phyloP scores from a whole-genome alignment of 2,888 invertebrate genomes.

The Oxystoma pomonae region DNA sequence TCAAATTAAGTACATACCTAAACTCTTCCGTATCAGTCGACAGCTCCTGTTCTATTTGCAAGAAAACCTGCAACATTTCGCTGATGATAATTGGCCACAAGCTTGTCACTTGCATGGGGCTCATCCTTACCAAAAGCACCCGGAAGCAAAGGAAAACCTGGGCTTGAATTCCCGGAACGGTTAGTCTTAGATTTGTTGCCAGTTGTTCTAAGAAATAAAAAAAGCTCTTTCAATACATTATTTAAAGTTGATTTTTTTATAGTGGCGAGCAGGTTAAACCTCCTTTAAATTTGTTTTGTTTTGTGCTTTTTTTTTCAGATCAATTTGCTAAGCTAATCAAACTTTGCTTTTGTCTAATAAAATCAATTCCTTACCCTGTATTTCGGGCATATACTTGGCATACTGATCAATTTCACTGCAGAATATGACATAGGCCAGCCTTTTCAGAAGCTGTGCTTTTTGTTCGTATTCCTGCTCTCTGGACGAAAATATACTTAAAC shows the following conservation, averaged over 20 bases:
- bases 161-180: conserved; percentile 72
- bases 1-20: conserved; percentile 54
- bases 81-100: conserved; percentile 90
- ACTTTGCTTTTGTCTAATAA: too few relatives aligned
- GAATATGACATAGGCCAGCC: conserved; percentile 79
- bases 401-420: conserved; percentile 86
- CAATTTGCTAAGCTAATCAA: too few relatives aligned
- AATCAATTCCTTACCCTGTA: conserved; percentile 62
- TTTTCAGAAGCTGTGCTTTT: conserved; percentile 72
- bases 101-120: conserved; percentile 78
- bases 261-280: too few relatives aligned
- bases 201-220: conserved; percentile 75
- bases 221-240: too few relatives aligned
- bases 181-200: conserved; percentile 74
- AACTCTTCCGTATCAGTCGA: conserved; percentile 71
- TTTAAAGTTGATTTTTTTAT: too few relatives aligned
- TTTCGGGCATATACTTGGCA: conserved; percentile 82
- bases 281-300: too few relatives aligned
- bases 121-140: conserved; percentile 78
- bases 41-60: conserved; percentile 82
- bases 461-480: conserved; percentile 82
- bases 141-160: conserved; percentile 87
- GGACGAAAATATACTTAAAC: conserved; percentile 75
- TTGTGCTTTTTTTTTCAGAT: too few relatives aligned
- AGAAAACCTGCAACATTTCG: conserved; percentile 83